A percentile compares a stretch with the other conserved stretches of the same genome.
Evolutionary conservation across 2,113 vertebrate species (phyloP).

Genomic region (Gallinago jamesoni): DNA sequence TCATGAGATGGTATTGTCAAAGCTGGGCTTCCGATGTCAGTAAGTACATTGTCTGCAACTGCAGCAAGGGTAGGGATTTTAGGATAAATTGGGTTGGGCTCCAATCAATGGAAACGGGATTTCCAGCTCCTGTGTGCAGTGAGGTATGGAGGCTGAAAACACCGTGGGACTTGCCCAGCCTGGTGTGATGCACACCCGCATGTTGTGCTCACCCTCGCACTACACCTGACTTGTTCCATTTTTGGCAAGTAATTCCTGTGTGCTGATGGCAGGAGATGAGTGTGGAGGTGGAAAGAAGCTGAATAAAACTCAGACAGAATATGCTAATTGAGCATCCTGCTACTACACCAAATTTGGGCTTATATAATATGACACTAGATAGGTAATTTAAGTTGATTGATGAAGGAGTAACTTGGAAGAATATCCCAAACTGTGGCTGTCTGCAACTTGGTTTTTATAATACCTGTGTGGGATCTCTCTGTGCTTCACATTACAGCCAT

Average conservation of each 20-base stretch:
- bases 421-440: background rate
- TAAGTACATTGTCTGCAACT: background rate
- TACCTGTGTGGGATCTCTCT: background rate
- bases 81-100: background rate
- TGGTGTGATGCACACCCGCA: fast-evolving
- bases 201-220: background rate
- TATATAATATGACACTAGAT: background rate
- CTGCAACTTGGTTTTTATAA: background rate
- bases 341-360: background rate
- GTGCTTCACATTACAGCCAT: background rate
- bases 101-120: background rate
- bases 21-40: background rate
- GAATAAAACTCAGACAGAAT: background rate
- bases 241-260: background rate
- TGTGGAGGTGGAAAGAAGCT: background rate
- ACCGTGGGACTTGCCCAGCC: background rate
- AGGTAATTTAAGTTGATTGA: background rate
- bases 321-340: background rate
- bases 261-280: background rate
- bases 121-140: background rate
- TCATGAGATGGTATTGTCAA: background rate
- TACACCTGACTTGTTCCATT: background rate
- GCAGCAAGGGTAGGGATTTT: background rate
- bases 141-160: background rate
- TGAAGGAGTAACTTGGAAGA: background rate